phyloP scores from a whole-genome alignment of 2,888 invertebrate species.

The Barypeithes pellucidus region DNA sequence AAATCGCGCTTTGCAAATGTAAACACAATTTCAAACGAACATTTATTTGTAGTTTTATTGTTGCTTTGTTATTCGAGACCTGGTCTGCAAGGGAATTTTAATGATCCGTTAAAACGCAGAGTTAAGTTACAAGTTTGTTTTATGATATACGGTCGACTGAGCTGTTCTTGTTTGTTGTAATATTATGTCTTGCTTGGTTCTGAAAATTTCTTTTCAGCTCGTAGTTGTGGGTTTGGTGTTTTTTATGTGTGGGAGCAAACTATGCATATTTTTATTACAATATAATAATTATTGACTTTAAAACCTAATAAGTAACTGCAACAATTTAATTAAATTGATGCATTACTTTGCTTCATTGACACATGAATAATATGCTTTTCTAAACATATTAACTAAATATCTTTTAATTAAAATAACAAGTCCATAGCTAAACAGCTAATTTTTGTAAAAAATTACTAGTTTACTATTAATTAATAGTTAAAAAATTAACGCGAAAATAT shows the following conservation, averaged over 20 bases:
- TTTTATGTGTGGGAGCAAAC: slow-evolving; percentile 6
- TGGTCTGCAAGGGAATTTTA: slow-evolving; percentile 36
- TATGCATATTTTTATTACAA: neutral
- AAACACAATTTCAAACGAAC: slow-evolving; percentile 28
- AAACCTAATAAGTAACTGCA: neutral
- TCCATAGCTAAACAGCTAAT: no score
- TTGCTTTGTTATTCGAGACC: slow-evolving; percentile 49
- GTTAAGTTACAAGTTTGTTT: slow-evolving; percentile 26
- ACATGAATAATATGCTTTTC: no score
- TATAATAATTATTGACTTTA: neutral
- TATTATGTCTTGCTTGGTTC: slow-evolving; percentile 28
- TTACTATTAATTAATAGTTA: no score
- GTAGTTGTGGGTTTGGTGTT: neutral
- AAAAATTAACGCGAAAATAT: no score
- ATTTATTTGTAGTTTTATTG: slow-evolving; percentile 40
- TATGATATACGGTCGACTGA: slow-evolving; percentile 26
- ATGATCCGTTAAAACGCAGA: slow-evolving; percentile 34
- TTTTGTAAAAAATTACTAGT: no score
- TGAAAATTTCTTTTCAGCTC: slow-evolving; percentile 15
- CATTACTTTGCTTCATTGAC: no score
- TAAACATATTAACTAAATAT: no score
- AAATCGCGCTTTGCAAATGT: slow-evolving; percentile 22
- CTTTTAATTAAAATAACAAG: no score
- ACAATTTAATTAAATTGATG: no score
- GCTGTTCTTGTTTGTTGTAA: slow-evolving; percentile 20